Percentiles rank a stretch among this genome's conserved stretches.
Evolutionary conservation across 2,113 vertebrate genomes (phyloP).

Genomic region (Todiramphus saurophagus): DNA sequence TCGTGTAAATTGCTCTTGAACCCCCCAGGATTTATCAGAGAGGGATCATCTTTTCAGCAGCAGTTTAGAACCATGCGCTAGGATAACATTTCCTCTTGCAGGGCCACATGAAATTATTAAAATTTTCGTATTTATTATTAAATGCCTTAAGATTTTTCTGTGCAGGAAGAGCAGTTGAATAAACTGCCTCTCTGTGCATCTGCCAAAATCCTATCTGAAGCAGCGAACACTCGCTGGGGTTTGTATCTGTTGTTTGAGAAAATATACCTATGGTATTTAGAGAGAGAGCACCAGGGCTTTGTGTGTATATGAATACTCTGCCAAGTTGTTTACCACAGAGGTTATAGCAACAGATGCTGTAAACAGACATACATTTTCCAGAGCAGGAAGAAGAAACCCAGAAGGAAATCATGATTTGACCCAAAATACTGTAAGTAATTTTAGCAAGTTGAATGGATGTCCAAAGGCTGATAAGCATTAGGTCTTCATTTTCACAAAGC

Average conservation of each 20-base stretch:
- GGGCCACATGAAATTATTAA: background rate
- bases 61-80: background rate
- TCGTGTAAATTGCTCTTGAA: background rate
- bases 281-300: background rate
- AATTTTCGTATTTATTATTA: background rate
- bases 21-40: background rate
- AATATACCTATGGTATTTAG: background rate
- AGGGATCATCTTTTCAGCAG: background rate
- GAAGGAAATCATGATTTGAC: conserved; percentile 10
- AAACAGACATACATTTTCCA: conserved; percentile 34
- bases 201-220: background rate
- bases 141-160: background rate
- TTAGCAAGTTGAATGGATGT: background rate
- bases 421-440: conserved; percentile 33
- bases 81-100: background rate
- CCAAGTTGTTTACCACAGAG: background rate
- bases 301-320: background rate
- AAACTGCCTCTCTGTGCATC: background rate
- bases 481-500: background rate
- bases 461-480: background rate
- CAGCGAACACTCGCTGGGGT: background rate
- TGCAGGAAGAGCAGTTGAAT: background rate
- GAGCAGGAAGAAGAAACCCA: conserved; percentile 41
- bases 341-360: background rate
- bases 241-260: background rate